phyloP scores from a whole-genome alignment of 2,797 vertebrate species.

The Enteromius mattozi region DNA sequence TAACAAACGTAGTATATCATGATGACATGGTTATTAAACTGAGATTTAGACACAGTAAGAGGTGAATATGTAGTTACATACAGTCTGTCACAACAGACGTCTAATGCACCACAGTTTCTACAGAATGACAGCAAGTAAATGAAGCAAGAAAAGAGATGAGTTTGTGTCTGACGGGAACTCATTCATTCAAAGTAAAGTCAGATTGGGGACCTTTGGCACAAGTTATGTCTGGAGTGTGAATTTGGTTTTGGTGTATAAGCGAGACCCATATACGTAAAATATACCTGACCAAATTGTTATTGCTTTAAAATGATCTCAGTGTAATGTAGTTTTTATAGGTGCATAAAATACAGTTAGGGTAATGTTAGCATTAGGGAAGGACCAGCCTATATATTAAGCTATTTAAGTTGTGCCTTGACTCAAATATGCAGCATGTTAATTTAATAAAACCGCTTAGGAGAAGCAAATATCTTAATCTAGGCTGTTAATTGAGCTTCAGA shows the following conservation, averaged over 20 bases:
- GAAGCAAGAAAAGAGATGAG: conserved; percentile 29
- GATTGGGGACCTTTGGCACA: neutral
- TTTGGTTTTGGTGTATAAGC: neutral
- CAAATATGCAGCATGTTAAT: conserved; percentile 19
- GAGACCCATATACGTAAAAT: neutral
- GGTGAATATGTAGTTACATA: conserved; percentile 43
- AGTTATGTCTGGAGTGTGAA: neutral
- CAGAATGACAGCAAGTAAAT: conserved; percentile 17
- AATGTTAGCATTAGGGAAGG: neutral
- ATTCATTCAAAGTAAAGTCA: conserved; percentile 14
- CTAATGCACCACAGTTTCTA: conserved; percentile 15
- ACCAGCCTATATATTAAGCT: neutral
- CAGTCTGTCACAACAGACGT: conserved; percentile 45
- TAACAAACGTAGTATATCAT: conserved; percentile 43
- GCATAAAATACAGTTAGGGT: neutral
- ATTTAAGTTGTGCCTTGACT: neutral
- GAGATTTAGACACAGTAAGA: conserved; percentile 49
- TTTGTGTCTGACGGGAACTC: conserved; percentile 14
- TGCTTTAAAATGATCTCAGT: conserved; percentile 1
- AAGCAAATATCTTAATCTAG: conserved; percentile 15
- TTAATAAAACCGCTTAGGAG: conserved; percentile 10
- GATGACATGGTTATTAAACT: conserved; percentile 49
- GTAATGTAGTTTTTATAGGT: neutral
- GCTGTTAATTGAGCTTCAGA: conserved; percentile 27
- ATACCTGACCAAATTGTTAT: neutral